Base-by-base conservation (phyloP, 2,797 vertebrate species). In the Chlorospingus flavigularis region DNA sequence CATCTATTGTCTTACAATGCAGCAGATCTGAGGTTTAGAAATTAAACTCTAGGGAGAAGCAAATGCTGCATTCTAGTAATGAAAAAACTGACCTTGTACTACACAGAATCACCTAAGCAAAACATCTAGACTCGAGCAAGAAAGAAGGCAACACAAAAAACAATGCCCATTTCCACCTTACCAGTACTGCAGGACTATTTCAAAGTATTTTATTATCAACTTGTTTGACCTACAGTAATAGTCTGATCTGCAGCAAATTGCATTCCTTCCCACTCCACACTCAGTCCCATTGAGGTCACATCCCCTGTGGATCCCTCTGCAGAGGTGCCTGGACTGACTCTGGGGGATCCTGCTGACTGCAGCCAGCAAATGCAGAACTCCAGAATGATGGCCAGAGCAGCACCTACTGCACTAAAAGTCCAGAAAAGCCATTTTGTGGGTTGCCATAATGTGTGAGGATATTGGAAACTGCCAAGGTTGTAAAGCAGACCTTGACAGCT, bases 21-120 rank as follows among this genome's bases (percentile, higher is more conserved):
- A 70, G 24, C 28, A 31, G 28, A 42, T 70, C 77, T 80, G 65
- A 93, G 71, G 35, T 10, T 89, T 67, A 55, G 66, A 91, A 91
- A 86, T n/a, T 62, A 62, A 78, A 65, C 50, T 58, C 50, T 9
- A 7, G 55, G 31, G 43, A 89, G 39, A 76, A 73, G 16, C 26
- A 84, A 85, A 60, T 0, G 0, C 6, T 65, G 24, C 20, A 62
- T 80, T 84, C 67, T 74, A 78, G 60, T 74, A 86, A 74, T n/a
- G 72, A 91, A 77, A 1, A 1, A 55, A 42, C 42, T 75, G 40
- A 65, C 58, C 84, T 87, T 77, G 54, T 68, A 43, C 60, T 81
- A 55, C 53, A 67, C 53, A 67, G 33, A 63, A 63, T 54, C 72
- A 77, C 26, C 31, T 65, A 12, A 93, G 25, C 24, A 86, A 76